Base-by-base conservation (phyloP, 2,113 vertebrate genomes). In the Cyprinus carpio region DNA sequence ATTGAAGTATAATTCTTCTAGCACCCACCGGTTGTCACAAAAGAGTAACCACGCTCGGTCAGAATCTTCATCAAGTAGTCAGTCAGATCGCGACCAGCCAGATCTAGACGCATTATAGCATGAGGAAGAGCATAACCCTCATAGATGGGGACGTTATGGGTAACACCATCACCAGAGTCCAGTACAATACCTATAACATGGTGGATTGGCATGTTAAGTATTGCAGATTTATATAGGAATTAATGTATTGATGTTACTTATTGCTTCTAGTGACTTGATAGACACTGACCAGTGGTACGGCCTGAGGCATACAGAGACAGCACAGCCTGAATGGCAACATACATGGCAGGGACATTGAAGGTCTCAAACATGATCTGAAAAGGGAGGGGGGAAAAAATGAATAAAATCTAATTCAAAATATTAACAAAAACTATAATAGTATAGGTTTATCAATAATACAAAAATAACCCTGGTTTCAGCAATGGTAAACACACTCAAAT, bases 61-160 rank as follows among this genome's bases (percentile, higher is more conserved):
- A 99, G 96, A 92, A 99, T 99, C 93, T 99, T 99, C 98, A 99
- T 99, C 95, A 99, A 96, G 96, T 99, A 99, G 96, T 99, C 98
- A 0, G 98, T 99, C 90, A 99, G 95, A 91, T 99, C 98, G 0
- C 98, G 97, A 85, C 98, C 97, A 0, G 98, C 98, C 95, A 99
- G 95, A 90, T 99, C 98, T n/a, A 99, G 96, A 88, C 98, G 97
- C 98, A 99, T 96, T 94, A 99, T 99, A 91, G 98, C 98, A 1
- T 99, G 98, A 86, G 98, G 98, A 89, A 99, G 95, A 27, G 98
- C 98, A 0, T 99, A 99, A 81, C 98, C 98, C 91, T 99, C 98
- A 71, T 99, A 99, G 94, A 99, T 99, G 88, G 98, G 98, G 77
- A 99, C 98, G 0, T 97, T 99, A 96, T 99, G 98, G 90, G 98